phyloP scores from a whole-genome alignment of 1,140 invertebrate genomes.

The Melitaea cinxia region DNA sequence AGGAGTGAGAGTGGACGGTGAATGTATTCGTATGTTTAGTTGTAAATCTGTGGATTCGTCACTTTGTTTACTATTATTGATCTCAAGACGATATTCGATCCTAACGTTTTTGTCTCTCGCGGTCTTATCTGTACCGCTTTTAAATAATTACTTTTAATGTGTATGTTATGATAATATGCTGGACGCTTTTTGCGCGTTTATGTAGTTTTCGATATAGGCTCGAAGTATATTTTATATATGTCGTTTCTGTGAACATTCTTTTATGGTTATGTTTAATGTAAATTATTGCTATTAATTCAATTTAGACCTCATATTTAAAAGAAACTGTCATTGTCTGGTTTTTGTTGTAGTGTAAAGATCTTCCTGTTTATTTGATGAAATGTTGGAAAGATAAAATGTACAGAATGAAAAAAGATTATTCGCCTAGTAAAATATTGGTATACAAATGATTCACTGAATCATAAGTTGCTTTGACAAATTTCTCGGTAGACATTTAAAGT shows the following conservation, averaged over 20 bases:
- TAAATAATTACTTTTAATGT: conserved; percentile 63
- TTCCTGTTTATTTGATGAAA: conserved; percentile 1
- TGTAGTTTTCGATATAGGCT: conserved; percentile 72
- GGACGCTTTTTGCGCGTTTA: conserved; percentile 78
- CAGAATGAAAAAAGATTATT: conserved; percentile 18
- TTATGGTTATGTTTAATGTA: conserved; percentile 72
- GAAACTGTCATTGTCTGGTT: conserved; percentile 49
- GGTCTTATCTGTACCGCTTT: conserved; percentile 63
- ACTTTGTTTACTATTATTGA: conserved; percentile 74
- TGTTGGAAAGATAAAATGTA: conserved; percentile 25
- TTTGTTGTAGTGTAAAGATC: not conserved
- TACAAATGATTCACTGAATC: conserved; percentile 15
- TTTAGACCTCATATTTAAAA: conserved; percentile 61
- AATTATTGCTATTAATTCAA: conserved; percentile 73
- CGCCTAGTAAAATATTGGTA: conserved; percentile 36
- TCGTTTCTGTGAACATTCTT: conserved; percentile 69
- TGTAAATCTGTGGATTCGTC: conserved; percentile 53
- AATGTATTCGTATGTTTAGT: conserved; percentile 50
- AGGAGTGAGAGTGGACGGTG: conserved; percentile 42
- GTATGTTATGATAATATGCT: conserved; percentile 53
- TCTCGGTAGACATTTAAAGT: conserved; percentile 53
- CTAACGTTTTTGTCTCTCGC: conserved; percentile 70
- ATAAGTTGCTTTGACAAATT: conserved; percentile 28
- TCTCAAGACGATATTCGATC: conserved; percentile 79
- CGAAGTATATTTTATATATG: conserved; percentile 68